Base-by-base conservation (phyloP, 2,113 vertebrate species). In the Dromiciops gliroides region DNA sequence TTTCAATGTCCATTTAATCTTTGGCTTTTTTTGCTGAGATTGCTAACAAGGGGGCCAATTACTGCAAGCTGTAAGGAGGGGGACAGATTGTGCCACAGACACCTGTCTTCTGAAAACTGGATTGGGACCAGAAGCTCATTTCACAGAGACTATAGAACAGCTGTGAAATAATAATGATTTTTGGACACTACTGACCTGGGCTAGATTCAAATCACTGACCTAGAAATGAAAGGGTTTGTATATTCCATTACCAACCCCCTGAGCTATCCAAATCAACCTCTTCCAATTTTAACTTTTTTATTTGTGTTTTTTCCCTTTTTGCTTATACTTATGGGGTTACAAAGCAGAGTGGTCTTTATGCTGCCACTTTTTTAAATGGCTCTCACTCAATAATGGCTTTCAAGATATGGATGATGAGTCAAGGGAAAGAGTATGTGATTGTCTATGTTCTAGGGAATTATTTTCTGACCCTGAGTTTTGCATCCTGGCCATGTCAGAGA, bases 141-240 rank as follows among this genome's bases (percentile, higher is more conserved):
- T 83, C 83, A 52, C n/a, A 47, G 12, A 94, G n/a, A 92, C 48
- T 67, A 92, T 92, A 97, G 92, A 92, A 95, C 93, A 97, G 52
- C 94, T 88, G 44, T 94, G 91, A 97, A 96, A 93, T n/a, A 95
- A 92, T 95, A 97, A 98, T 98, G 97, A 94, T 31, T 83, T 96
- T 92, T 93, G 90, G 91, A 97, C 94, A 97, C 94, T 94, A 44
- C 53, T 97, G 90, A 97, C 89, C 67, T 92, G 92, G n/a, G 8
- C 49, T 94, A 89, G 92, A 96, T 95, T 95, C 95, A 95, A 92
- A 93, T 49, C 56, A 37, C 67, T 97, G 96, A 97, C 92, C 93
- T 90, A 95, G 91, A 95, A 96, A 92, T 49, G 48, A 96, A 96
- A 95, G 51, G 24, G 10, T 51, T 89, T 51, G 1, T 0, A 31